Evolutionary conservation across 53 echinoderm and acorn worm genomes (phyloP).

Genomic region (Luidia sarsii): DNA sequence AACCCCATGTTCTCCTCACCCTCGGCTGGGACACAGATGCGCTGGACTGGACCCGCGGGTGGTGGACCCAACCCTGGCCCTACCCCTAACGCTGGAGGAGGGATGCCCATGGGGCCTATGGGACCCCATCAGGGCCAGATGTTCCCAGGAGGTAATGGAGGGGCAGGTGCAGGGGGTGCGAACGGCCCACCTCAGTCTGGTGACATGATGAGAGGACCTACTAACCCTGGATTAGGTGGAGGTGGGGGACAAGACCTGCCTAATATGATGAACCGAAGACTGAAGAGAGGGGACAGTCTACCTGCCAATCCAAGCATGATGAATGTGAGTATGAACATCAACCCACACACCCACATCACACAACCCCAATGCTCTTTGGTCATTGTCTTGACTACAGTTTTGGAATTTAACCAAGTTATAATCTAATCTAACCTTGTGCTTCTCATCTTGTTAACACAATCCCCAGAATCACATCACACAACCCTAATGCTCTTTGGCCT

Average conservation of each 20-base stretch:
- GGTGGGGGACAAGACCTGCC: conserved; percentile 26
- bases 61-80: no score
- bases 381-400: no score
- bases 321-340: conserved; percentile 15
- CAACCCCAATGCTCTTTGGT: not conserved
- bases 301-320: conserved; percentile 56
- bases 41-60: conserved; percentile 54
- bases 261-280: conserved; percentile 42
- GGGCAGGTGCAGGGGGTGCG: not conserved
- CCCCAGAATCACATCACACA: no score
- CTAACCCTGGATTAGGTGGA: conserved; percentile 26
- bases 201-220: conserved; percentile 23
- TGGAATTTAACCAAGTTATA: no score
- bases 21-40: conserved; percentile 61
- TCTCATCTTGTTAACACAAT: no score
- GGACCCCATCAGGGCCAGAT: conserved; percentile 45
- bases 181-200: not conserved
- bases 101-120: not conserved
- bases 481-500: no score
- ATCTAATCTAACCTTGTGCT: no score
- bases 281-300: conserved; percentile 35
- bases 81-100: conserved; percentile 29
- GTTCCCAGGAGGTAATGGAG: conserved; percentile 38
- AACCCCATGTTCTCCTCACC: conserved; percentile 45
- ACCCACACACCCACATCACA: not conserved